Conservation (phyloP, 1,140 invertebrate species). For the Brachionus manjavacas region DNA sequence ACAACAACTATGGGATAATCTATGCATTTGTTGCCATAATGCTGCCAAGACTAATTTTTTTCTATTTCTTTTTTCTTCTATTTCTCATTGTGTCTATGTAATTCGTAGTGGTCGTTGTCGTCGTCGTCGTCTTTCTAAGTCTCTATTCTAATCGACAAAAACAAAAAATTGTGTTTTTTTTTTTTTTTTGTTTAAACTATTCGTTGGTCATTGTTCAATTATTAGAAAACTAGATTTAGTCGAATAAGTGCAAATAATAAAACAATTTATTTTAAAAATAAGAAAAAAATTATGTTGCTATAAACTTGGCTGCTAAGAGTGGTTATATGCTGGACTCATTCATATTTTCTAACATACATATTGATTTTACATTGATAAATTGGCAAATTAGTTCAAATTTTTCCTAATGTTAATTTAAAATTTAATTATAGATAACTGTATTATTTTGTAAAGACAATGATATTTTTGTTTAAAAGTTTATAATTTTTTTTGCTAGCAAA, state of each 20-base stretch:
- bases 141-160: not conserved
- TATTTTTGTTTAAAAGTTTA: not conserved
- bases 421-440: too few species aligned
- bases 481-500: too few species aligned
- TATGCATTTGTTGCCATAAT: not conserved
- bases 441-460: not conserved
- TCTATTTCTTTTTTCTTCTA: not conserved
- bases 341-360: not conserved
- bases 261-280: not conserved
- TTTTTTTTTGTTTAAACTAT: not conserved
- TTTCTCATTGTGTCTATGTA: not conserved
- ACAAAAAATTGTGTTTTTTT: not conserved
- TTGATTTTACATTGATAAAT: not conserved
- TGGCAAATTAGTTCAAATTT: not conserved
- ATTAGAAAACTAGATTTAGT: not conserved
- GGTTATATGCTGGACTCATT: not conserved
- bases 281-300: not conserved
- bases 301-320: not conserved
- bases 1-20: slow-evolving; percentile 23
- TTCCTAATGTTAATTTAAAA: too few species aligned
- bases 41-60: not conserved
- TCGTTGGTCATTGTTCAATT: not conserved
- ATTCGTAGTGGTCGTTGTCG: not conserved
- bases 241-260: not conserved
- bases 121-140: not conserved